These are phyloP conservation scores for Rhinolophus ferrumequinum DNA, from an alignment of 2,113 vertebrate species.

Conservation along the genomic window DNA sequence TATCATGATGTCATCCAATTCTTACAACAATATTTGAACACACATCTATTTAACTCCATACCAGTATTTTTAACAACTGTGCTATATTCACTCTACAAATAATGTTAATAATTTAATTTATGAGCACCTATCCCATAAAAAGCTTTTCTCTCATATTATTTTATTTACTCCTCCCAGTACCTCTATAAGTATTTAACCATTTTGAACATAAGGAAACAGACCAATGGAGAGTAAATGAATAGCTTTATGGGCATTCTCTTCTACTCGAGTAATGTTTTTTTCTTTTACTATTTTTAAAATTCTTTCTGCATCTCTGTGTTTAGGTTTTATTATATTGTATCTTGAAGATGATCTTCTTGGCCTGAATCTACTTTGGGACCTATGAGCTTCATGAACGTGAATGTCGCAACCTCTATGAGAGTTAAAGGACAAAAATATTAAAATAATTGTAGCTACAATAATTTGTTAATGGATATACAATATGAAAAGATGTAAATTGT, in stretches of 20 bases:
- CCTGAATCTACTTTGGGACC: not conserved
- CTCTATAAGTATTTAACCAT: not conserved
- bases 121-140: not conserved
- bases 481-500: not conserved
- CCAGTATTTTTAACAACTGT: not conserved
- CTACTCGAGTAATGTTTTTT: not conserved
- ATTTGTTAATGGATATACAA: not conserved
- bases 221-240: not conserved
- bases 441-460: not conserved
- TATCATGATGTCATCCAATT: not conserved
- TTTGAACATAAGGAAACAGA: not conserved
- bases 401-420: not conserved
- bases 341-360: not conserved
- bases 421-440: not conserved
- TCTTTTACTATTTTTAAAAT: not conserved
- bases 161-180: not conserved
- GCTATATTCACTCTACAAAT: not conserved
- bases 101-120: not conserved
- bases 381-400: not conserved
- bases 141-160: not conserved
- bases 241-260: not conserved
- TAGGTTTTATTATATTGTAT: not conserved
- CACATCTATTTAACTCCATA: not conserved
- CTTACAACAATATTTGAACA: not conserved
- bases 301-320: not conserved